phyloP scores from a whole-genome alignment of 2,888 invertebrate species.

The Lasioglossum calceatum region DNA sequence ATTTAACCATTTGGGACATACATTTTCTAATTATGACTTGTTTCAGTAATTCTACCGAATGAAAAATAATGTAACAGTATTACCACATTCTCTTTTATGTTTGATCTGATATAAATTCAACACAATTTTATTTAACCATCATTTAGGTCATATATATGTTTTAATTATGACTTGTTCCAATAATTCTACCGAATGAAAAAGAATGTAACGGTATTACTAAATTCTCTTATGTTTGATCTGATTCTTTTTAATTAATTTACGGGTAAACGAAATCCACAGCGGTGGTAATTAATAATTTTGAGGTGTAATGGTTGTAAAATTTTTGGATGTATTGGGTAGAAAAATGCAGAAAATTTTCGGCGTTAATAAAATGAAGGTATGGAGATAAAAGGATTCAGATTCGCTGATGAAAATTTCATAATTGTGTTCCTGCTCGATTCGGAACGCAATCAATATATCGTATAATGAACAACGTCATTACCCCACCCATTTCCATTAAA shows the following conservation, averaged over 20 bases:
- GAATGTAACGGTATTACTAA: neutral
- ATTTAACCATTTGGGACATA: no score
- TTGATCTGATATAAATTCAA: neutral
- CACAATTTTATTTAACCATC: no score
- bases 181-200: no score
- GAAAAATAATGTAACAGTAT: neutral
- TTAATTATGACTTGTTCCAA: neutral
- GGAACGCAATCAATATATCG: conserved; percentile 24
- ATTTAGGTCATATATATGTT: neutral
- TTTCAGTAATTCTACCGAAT: neutral
- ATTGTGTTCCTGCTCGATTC: conserved; percentile 20
- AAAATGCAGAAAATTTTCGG: neutral
- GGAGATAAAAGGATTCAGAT: conserved; percentile 11
- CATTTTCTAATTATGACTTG: neutral
- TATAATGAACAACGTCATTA: conserved; percentile 17
- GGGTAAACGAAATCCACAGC: neutral
- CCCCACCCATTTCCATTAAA: conserved; percentile 21
- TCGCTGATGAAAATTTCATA: conserved; percentile 31
- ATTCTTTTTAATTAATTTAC: neutral
- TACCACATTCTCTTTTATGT: neutral
- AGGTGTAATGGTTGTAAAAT: neutral
- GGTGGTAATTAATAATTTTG: neutral
- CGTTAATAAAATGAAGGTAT: conserved; percentile 10
- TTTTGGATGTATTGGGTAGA: neutral
- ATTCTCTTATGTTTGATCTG: neutral